Percentiles rank a stretch among this genome's conserved stretches.
Evolutionary conservation across 2,113 vertebrate species (phyloP).

Genomic region (Gasterosteus aculeatus): DNA sequence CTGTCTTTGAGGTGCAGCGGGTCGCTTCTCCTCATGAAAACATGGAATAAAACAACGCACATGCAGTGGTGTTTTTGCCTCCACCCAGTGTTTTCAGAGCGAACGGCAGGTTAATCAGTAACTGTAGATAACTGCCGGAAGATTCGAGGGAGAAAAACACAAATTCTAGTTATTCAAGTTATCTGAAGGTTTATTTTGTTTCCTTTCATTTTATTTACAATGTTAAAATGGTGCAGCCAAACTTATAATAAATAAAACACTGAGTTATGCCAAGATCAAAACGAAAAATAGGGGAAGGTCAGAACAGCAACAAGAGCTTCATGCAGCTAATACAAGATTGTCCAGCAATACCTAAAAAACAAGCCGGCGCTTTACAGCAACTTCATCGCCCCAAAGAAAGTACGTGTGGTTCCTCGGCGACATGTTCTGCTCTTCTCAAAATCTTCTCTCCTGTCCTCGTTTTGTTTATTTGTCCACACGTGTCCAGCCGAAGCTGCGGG

Average conservation of each 20-base stretch:
- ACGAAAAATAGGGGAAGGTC: constrained; percentile 5
- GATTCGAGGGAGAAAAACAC: background rate
- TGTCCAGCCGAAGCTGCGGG: constrained; percentile 37
- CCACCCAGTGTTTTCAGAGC: constrained; percentile 30
- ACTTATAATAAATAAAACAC: constrained; percentile 73
- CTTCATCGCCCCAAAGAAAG: background rate
- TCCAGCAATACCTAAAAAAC: constrained; percentile 77
- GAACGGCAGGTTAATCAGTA: constrained; percentile 39
- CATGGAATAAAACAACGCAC: background rate
- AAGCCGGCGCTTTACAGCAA: constrained; percentile 55
- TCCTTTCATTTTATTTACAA: constrained; percentile 72
- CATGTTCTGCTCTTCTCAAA: constrained; percentile 8
- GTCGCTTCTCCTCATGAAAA: background rate
- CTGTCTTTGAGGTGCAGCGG: no score
- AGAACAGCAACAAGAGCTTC: constrained; percentile 62
- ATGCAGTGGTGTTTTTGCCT: background rate
- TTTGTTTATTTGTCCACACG: constrained; percentile 27
- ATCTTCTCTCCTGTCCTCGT: constrained; percentile 7
- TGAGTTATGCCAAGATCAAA: constrained; percentile 33
- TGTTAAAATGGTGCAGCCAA: constrained; percentile 68
- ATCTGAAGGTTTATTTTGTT: constrained; percentile 24
- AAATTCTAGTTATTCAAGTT: background rate
- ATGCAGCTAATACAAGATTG: constrained; percentile 79
- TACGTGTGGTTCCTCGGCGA: constrained; percentile 2
- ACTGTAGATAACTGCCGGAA: no score